phyloP scores from a whole-genome alignment of 2,797 vertebrate species.

The Chelmon rostratus region DNA sequence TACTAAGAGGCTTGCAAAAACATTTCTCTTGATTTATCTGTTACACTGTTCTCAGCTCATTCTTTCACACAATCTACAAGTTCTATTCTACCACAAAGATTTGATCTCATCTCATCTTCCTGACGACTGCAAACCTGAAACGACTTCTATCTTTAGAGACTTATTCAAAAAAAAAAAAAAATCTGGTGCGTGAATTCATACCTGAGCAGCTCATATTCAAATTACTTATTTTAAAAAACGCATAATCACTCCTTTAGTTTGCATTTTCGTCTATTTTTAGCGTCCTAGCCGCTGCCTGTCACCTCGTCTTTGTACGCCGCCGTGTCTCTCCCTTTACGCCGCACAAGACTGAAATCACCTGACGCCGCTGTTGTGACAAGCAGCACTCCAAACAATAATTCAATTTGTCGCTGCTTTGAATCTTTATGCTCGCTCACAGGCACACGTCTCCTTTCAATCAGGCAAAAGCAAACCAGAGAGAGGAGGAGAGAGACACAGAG shows the following conservation, averaged over 20 bases:
- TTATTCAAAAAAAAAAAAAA: slow-evolving; percentile 14
- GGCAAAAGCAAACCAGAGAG: slow-evolving; percentile 34
- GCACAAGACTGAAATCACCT: slow-evolving; percentile 49
- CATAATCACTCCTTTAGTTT: slow-evolving; percentile 33
- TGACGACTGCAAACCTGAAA: neutral
- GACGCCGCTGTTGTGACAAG: slow-evolving; percentile 61
- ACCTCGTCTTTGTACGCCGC: slow-evolving; percentile 8
- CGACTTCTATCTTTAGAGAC: slow-evolving; percentile 15
- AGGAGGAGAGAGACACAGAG: slow-evolving; percentile 9
- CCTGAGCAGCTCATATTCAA: slow-evolving; percentile 30
- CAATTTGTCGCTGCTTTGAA: slow-evolving; percentile 67
- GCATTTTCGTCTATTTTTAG: slow-evolving; percentile 35
- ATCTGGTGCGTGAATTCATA: slow-evolving; percentile 24
- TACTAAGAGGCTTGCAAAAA: neutral
- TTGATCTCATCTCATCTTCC: neutral
- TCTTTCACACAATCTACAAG: neutral
- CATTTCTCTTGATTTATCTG: neutral
- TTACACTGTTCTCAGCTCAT: neutral
- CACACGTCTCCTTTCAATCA: slow-evolving; percentile 62
- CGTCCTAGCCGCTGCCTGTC: slow-evolving; percentile 13
- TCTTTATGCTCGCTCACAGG: slow-evolving; percentile 57
- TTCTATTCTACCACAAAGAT: neutral
- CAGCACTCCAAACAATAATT: slow-evolving; percentile 67
- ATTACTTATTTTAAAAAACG: slow-evolving; percentile 44
- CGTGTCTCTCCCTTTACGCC: slow-evolving; percentile 17